Evolutionary conservation across 2,888 invertebrate genomes (phyloP).

Genomic region (Dioctria rufipes): DNA sequence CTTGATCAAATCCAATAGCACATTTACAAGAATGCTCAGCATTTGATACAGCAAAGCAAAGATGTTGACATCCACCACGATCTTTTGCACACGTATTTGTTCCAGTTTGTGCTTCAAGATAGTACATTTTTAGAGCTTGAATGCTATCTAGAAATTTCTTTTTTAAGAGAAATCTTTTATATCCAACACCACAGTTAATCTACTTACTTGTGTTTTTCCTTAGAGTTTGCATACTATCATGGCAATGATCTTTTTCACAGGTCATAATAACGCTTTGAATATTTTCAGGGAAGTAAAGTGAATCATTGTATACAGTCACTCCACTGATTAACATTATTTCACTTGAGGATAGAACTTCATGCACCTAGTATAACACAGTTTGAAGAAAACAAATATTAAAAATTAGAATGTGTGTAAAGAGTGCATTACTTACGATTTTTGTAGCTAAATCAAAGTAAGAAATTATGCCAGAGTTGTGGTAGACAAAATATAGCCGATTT

Average conservation of each 20-base stretch:
- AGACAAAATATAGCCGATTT: constrained; percentile 82
- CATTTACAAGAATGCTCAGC: constrained; percentile 79
- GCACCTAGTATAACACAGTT: constrained; percentile 57
- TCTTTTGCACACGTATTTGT: constrained; percentile 74
- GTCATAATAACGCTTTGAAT: constrained; percentile 76
- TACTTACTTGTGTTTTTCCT: constrained; percentile 75
- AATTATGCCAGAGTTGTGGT: constrained; percentile 73
- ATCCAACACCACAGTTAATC: background rate
- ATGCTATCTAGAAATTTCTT: constrained; percentile 73
- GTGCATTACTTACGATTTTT: constrained; percentile 63
- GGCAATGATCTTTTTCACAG: constrained; percentile 75
- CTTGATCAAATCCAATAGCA: constrained; percentile 79
- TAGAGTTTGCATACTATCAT: constrained; percentile 69
- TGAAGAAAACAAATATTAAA: background rate
- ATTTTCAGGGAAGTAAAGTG: constrained; percentile 80
- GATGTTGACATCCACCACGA: constrained; percentile 79
- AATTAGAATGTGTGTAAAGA: background rate
- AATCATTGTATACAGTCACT: constrained; percentile 77
- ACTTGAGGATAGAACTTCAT: constrained; percentile 66
- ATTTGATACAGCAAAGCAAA: constrained; percentile 79
- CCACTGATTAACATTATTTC: constrained; percentile 72
- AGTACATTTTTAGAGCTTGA: constrained; percentile 80
- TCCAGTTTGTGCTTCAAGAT: constrained; percentile 77
- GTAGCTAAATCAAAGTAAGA: constrained; percentile 75
- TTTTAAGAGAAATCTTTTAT: background rate